Evolutionary conservation across 2,113 vertebrate species (phyloP).

Genomic region (Poecilia latipinna): DNA sequence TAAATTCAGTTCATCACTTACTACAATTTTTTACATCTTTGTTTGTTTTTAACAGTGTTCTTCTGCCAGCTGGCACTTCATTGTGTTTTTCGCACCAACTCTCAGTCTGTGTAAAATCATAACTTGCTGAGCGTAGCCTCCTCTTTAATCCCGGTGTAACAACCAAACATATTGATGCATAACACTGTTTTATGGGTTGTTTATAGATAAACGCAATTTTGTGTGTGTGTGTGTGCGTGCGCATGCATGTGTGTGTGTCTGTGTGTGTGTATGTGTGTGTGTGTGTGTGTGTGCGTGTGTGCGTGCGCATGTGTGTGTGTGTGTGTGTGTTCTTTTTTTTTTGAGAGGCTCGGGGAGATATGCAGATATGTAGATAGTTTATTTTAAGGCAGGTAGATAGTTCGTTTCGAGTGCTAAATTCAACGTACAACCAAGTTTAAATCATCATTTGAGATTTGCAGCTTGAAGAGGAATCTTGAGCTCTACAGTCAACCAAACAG

Average conservation of each 20-base stretch:
- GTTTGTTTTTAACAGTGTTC: neutral
- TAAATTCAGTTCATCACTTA: neutral
- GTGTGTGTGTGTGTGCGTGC: too few relatives aligned
- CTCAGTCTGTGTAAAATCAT: neutral
- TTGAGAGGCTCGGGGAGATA: neutral
- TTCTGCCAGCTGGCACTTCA: neutral
- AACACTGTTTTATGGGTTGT: neutral
- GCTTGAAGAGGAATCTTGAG: neutral
- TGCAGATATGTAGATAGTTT: neutral
- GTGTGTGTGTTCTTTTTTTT: neutral
- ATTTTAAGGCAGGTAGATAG: too few relatives aligned
- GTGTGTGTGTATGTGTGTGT: too few relatives aligned
- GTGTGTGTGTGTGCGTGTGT: too few relatives aligned
- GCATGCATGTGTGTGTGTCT: too few relatives aligned
- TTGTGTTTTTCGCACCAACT: neutral
- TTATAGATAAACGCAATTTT: neutral
- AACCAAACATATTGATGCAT: neutral
- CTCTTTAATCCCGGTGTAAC: neutral
- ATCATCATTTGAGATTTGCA: neutral
- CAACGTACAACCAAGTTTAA: too few relatives aligned
- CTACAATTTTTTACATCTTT: neutral
- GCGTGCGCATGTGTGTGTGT: too few relatives aligned
- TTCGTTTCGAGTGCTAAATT: too few relatives aligned
- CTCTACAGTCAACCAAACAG: neutral
- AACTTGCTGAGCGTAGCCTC: neutral